These are phyloP conservation scores for Melitaea athalia DNA, from an alignment of 2,888 invertebrate species.

Conservation along the genomic window DNA sequence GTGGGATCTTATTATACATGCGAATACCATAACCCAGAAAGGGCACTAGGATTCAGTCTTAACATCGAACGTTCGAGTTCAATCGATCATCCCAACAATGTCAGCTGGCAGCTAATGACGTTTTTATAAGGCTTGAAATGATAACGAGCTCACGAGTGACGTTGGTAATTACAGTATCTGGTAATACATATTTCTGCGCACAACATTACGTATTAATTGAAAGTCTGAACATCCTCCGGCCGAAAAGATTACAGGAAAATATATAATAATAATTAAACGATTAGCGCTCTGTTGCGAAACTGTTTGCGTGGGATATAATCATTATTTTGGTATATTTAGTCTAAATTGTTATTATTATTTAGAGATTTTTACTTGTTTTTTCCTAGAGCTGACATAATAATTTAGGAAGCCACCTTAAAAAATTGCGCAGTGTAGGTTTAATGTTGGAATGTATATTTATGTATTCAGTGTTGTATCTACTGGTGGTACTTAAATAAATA, in stretches of 20 bases:
- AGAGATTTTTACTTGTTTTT: too few species aligned
- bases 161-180: neutral
- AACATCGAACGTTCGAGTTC: slow-evolving; percentile 1
- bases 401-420: too few species aligned
- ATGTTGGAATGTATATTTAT: too few species aligned
- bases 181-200: neutral
- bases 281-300: neutral
- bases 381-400: too few species aligned
- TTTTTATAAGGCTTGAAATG: neutral
- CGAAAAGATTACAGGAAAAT: neutral
- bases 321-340: neutral
- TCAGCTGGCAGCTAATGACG: neutral
- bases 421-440: too few species aligned
- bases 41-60: too few species aligned
- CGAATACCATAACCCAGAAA: too few species aligned
- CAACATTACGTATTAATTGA: neutral
- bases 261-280: neutral
- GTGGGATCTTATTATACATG: too few species aligned
- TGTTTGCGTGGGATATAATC: neutral
- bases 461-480: too few species aligned
- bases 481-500: too few species aligned
- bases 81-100: slow-evolving; percentile 2
- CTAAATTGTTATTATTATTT: neutral
- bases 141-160: neutral
- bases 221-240: neutral